phyloP scores from a whole-genome alignment of 2,113 vertebrate genomes.

The Anolis carolinensis region DNA sequence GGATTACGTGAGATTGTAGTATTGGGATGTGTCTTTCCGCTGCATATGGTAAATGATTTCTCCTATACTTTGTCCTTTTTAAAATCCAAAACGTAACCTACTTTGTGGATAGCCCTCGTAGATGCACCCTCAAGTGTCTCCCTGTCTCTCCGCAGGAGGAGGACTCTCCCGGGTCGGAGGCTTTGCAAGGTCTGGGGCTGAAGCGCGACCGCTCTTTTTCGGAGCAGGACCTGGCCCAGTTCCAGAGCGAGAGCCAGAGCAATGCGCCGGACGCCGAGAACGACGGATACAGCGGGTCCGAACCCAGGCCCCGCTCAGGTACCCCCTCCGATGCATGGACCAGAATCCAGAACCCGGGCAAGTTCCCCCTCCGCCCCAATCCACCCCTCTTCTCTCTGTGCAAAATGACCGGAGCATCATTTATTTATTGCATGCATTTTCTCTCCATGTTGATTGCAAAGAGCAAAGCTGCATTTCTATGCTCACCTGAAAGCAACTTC shows the following conservation, averaged over 20 bases:
- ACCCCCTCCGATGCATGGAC: conserved; percentile 60
- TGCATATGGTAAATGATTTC: no score
- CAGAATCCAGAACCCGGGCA: conserved; percentile 66
- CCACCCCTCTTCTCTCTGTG: not conserved
- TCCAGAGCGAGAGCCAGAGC: conserved; percentile 74
- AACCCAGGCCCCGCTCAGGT: conserved; percentile 79
- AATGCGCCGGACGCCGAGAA: conserved; percentile 55
- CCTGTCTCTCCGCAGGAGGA: conserved; percentile 81
- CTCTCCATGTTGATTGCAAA: no score
- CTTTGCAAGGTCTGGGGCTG: conserved; percentile 72
- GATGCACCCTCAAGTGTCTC: not conserved
- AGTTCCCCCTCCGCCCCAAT: conserved; percentile 6
- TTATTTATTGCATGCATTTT: accelerated
- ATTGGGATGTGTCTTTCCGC: no score
- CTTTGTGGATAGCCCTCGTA: no score
- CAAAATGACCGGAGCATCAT: accelerated
- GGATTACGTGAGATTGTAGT: no score
- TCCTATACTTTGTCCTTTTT: no score
- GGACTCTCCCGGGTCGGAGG: conserved; percentile 82
- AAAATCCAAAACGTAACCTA: no score
- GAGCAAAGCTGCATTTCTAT: no score
- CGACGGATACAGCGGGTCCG: conserved; percentile 38
- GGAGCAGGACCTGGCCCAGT: conserved; percentile 87
- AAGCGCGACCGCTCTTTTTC: conserved; percentile 95
- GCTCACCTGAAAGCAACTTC: not conserved